Percentiles rank a stretch among this genome's conserved stretches.
Evolutionary conservation across 30 jellyfish, hydroid and myxozoan species (phyloP).

Genomic region (Phacellophora camtschatica): DNA sequence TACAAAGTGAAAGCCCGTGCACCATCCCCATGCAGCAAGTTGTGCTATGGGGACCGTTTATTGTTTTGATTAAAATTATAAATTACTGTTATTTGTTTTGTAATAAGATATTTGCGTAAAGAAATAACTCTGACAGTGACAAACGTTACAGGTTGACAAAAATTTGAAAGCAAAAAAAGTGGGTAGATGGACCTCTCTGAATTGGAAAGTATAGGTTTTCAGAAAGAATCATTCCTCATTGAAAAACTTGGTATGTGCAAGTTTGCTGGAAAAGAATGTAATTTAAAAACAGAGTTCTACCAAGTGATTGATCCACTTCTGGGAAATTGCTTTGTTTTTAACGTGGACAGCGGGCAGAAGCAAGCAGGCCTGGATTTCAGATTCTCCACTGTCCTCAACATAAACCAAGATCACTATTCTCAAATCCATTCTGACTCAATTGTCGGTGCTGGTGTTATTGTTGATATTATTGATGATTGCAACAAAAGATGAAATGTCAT

Average conservation of each 20-base stretch:
- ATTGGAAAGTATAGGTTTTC: not conserved
- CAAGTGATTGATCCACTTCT: not conserved
- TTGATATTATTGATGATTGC: not conserved
- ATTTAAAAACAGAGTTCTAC: not conserved
- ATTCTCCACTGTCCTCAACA: not conserved
- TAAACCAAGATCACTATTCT: not conserved
- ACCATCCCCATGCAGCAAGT: too few relatives aligned
- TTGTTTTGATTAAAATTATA: too few relatives aligned
- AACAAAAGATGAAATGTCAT: not conserved
- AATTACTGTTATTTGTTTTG: too few relatives aligned
- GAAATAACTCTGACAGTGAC: not conserved
- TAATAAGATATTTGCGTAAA: not conserved
- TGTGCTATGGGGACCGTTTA: too few relatives aligned
- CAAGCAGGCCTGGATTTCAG: conserved; percentile 14
- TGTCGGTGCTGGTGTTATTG: conserved; percentile 26
- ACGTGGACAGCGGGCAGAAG: not conserved
- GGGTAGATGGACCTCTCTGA: not conserved
- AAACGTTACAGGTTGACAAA: not conserved
- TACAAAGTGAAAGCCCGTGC: too few relatives aligned
- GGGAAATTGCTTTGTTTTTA: conserved; percentile 26
- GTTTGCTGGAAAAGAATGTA: not conserved
- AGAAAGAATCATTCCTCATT: not conserved
- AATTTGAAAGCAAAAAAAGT: not conserved
- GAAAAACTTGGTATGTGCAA: not conserved
- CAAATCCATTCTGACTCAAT: not conserved